Percentiles rank a stretch among this genome's conserved stretches.
These are phyloP conservation scores for Thrips palmi DNA, from an alignment of 1,140 invertebrate species.

Conservation along the genomic window DNA sequence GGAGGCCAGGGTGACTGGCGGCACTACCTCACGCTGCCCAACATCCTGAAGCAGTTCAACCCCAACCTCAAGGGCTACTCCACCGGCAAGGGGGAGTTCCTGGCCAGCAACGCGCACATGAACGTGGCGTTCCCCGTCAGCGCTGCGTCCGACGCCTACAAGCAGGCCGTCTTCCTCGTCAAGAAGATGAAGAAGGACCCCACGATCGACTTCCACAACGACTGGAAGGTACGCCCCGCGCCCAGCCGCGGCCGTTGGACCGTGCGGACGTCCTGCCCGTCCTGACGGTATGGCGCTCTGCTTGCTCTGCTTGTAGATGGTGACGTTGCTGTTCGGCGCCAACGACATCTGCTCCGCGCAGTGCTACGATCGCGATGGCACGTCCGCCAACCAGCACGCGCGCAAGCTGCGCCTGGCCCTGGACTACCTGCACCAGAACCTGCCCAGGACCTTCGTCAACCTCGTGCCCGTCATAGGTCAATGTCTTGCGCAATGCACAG, in stretches of 20 bases:
- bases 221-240: slow-evolving; percentile 49
- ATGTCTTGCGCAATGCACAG: slow-evolving; percentile 13
- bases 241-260: not conserved
- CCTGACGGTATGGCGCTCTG: not conserved
- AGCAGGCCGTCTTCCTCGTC: slow-evolving; percentile 44
- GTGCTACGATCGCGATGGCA: slow-evolving; percentile 37
- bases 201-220: slow-evolving; percentile 37
- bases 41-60: slow-evolving; percentile 54
- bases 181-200: slow-evolving; percentile 44
- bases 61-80: slow-evolving; percentile 43
- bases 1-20: slow-evolving; percentile 49
- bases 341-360: slow-evolving; percentile 69
- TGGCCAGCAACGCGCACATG: slow-evolving; percentile 37
- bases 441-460: slow-evolving; percentile 60
- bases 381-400: slow-evolving; percentile 35
- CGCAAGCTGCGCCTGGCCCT: slow-evolving; percentile 40
- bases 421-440: slow-evolving; percentile 39
- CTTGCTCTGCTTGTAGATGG: slow-evolving; percentile 23
- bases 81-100: slow-evolving; percentile 47
- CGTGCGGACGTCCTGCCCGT: not conserved
- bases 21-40: slow-evolving; percentile 46
- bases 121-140: slow-evolving; percentile 54
- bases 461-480: slow-evolving; percentile 54
- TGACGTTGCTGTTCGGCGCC: slow-evolving; percentile 71
- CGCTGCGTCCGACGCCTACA: slow-evolving; percentile 46